phyloP scores from a whole-genome alignment of 2,113 vertebrate genomes.

The Spilogale gracilis region DNA sequence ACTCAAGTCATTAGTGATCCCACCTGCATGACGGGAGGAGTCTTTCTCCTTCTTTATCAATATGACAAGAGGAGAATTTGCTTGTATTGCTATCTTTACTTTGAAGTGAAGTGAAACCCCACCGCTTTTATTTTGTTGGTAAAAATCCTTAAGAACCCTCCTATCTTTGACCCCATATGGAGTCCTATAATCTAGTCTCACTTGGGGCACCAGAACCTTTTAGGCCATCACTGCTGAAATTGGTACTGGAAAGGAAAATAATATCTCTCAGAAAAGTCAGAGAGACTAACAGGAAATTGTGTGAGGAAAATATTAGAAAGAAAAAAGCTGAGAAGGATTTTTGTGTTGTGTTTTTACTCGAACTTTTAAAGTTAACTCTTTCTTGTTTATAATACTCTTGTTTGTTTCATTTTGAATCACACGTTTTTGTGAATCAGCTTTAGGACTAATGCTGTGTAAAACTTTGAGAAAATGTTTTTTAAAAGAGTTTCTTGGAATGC shows the following conservation, averaged over 20 bases:
- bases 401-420: conserved; percentile 45
- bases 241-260: conserved; percentile 84
- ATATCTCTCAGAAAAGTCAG: conserved; percentile 82
- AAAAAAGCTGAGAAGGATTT: conserved; percentile 60
- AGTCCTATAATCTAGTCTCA: conserved; percentile 86
- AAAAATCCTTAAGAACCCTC: conserved; percentile 82
- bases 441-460: background rate
- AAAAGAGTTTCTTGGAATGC: background rate
- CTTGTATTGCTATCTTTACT: conserved; percentile 81
- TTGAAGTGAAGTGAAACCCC: conserved; percentile 81
- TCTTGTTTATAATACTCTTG: conserved; percentile 63
- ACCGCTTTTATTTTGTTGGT: conserved; percentile 84
- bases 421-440: conserved; percentile 6
- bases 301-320: conserved; percentile 80
- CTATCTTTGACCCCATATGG: conserved; percentile 85
- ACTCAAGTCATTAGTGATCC: background rate
- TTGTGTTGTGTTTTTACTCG: conserved; percentile 66
- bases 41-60: conserved; percentile 69
- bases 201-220: conserved; percentile 84
- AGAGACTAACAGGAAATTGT: conserved; percentile 81
- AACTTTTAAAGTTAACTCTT: conserved; percentile 82
- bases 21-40: background rate
- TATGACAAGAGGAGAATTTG: conserved; percentile 76
- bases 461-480: conserved; percentile 49
- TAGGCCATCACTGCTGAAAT: conserved; percentile 84